Base-by-base conservation (phyloP, 1,140 invertebrate species). In the Leguminivora glycinivorella region DNA sequence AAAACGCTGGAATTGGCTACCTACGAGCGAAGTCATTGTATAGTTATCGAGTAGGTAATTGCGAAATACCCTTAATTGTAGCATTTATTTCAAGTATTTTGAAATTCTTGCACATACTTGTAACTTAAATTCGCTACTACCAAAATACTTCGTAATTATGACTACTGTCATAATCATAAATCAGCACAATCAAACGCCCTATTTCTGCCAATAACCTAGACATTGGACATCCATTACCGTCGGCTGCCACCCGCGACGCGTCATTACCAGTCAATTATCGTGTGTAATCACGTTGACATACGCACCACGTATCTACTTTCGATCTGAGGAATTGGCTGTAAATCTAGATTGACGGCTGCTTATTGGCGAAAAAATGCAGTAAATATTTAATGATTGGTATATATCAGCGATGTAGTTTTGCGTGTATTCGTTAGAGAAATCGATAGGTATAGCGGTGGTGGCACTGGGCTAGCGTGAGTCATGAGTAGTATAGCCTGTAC, bases 181-280 rank as follows among this genome's bases (percentile, higher is more conserved):
- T 43, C n/a, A 52, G 19, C 19, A 14, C 43, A 52, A 52, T 52
- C 14, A 43, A 67, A 67, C 14, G 56, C 26, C 17, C 58, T 63
- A 12, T 63, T 29, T 63, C 25, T 26, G 56, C 26, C 47, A 52
- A 63, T 29, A 63, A 63, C 58, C 58, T 63, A 63, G 58, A 63
- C 58, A 63, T 31, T 60, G 56, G 14, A n/a, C 25, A 38, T 67
- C 63, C 60, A 74, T 81, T 83, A 75, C 71, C 70, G 78, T 75
- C 81, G 78, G 67, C 40, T 70, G 24, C 75, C 82, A 83, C 77
- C 76, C 80, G 76, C 83, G 72, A 83, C 77, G 31, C 25, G 12
- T 40, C n/a, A 52, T 69, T 68, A 29, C 67, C 56, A 31, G 56
- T 31, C 60, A 58, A 47, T 58, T 56, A 47, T 22, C n/a, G 47